Conservation (phyloP, 2,888 invertebrate genomes). For the Alsophila aescularia region DNA sequence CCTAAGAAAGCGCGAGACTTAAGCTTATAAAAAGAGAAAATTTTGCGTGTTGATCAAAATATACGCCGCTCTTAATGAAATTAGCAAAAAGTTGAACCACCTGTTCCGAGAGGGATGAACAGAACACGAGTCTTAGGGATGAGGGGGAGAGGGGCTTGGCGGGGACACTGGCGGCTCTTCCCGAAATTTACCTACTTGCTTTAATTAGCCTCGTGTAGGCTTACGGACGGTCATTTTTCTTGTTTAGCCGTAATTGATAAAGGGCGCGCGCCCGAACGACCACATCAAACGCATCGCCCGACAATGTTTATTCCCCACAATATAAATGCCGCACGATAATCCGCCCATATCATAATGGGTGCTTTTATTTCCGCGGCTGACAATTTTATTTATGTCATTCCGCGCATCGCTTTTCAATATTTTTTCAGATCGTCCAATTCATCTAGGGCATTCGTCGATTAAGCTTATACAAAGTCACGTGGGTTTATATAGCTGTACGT, state of each 20-base stretch:
- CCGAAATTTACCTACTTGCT: slow-evolving; percentile 78
- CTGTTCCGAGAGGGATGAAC: slow-evolving; percentile 59
- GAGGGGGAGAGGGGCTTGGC: slow-evolving; percentile 38
- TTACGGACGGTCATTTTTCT: slow-evolving; percentile 79
- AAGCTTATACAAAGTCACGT: slow-evolving; percentile 32
- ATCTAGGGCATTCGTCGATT: slow-evolving; percentile 26
- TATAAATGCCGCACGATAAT: slow-evolving; percentile 22
- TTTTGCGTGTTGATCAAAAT: slow-evolving; percentile 68
- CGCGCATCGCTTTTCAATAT: slow-evolving; percentile 40
- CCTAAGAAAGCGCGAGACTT: slow-evolving; percentile 47
- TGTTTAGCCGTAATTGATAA: slow-evolving; percentile 82
- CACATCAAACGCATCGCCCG: slow-evolving; percentile 56
- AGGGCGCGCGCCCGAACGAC: slow-evolving; percentile 60
- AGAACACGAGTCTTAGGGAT: slow-evolving; percentile 40
- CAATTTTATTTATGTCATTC: slow-evolving; percentile 24
- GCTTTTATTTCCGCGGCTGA: slow-evolving; percentile 19
- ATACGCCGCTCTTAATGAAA: slow-evolving; percentile 69
- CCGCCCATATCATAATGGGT: slow-evolving; percentile 19
- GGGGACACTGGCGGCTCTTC: slow-evolving; percentile 58
- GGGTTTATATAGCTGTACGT: slow-evolving; percentile 43
- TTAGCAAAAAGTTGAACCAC: slow-evolving; percentile 75
- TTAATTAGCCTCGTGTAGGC: slow-evolving; percentile 80
- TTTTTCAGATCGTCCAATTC: slow-evolving; percentile 31
- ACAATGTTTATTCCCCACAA: slow-evolving; percentile 42
- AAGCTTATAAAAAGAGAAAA: slow-evolving; percentile 49